Conservation (phyloP, 2,888 invertebrate genomes). For the Abscondita cerata region DNA sequence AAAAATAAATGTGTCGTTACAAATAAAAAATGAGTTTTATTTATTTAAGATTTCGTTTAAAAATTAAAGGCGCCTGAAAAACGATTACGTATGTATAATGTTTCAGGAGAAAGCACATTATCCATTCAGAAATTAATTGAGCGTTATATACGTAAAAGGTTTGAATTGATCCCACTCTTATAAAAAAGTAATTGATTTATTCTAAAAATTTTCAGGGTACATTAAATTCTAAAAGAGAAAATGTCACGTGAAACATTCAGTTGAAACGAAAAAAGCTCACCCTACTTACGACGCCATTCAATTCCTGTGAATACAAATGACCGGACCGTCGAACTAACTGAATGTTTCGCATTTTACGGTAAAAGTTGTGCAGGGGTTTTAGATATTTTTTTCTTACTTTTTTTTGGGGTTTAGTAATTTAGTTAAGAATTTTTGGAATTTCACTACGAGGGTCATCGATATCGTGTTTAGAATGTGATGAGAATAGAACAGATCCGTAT, state of each 20-base stretch:
- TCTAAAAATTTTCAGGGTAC: slow-evolving; percentile 9
- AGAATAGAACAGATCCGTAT: background rate
- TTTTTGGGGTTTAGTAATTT: slow-evolving; percentile 13
- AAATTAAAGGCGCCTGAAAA: background rate
- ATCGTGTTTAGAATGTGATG: slow-evolving; percentile 5
- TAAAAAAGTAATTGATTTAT: slow-evolving; percentile 14
- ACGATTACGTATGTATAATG: background rate
- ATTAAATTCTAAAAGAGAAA: slow-evolving; percentile 19
- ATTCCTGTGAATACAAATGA: slow-evolving; percentile 32
- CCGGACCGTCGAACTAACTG: slow-evolving; percentile 30
- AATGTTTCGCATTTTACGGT: slow-evolving; percentile 27
- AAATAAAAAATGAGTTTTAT: background rate
- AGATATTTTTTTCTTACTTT: slow-evolving; percentile 10
- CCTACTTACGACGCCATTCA: slow-evolving; percentile 30
- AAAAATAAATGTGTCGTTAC: no score
- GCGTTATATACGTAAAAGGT: no score
- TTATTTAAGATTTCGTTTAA: no score
- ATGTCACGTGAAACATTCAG: slow-evolving; percentile 27
- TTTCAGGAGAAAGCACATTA: background rate
- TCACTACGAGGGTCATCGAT: slow-evolving; percentile 2
- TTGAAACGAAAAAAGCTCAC: slow-evolving; percentile 27
- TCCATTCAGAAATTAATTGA: background rate
- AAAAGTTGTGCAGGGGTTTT: slow-evolving; percentile 23
- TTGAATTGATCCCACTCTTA: slow-evolving; percentile 1
- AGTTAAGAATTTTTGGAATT: slow-evolving; percentile 17